Evolutionary conservation across 2,113 vertebrate species (phyloP).

Genomic region (Nerophis ophidion): DNA sequence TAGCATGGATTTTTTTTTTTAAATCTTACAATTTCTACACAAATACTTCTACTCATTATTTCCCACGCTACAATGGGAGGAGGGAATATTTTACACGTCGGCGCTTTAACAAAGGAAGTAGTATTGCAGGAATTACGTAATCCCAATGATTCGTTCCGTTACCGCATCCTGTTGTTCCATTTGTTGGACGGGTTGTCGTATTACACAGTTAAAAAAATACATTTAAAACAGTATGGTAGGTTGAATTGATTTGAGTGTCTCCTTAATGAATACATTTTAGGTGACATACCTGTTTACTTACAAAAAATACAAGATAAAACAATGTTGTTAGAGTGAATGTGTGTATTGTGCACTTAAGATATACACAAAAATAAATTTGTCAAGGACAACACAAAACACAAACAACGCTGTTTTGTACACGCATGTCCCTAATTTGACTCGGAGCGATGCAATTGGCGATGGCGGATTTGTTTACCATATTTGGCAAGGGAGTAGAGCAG

Average conservation of each 20-base stretch:
- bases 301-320: no score
- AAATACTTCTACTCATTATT: neutral
- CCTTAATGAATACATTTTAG: no score
- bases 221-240: neutral
- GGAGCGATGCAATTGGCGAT: constrained; percentile 71
- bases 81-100: neutral
- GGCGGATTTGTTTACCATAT: constrained; percentile 87
- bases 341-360: neutral
- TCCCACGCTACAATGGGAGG: neutral
- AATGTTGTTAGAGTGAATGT: neutral
- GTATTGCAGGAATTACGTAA: constrained; percentile 1
- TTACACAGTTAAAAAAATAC: neutral
- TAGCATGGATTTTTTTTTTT: constrained; percentile 12
- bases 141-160: neutral
- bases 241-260: no score
- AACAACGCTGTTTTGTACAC: constrained; percentile 1
- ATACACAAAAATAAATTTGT: neutral
- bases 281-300: no score
- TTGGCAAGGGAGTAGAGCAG: constrained; percentile 80
- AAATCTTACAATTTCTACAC: constrained; percentile 1
- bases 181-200: constrained; percentile 2
- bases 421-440: constrained; percentile 45
- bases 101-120: neutral
- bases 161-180: neutral
- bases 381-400: constrained; percentile 10